These are phyloP conservation scores for Halocynthia roretzi DNA, from an alignment of 23 tunicate species.

Conservation along the genomic window DNA sequence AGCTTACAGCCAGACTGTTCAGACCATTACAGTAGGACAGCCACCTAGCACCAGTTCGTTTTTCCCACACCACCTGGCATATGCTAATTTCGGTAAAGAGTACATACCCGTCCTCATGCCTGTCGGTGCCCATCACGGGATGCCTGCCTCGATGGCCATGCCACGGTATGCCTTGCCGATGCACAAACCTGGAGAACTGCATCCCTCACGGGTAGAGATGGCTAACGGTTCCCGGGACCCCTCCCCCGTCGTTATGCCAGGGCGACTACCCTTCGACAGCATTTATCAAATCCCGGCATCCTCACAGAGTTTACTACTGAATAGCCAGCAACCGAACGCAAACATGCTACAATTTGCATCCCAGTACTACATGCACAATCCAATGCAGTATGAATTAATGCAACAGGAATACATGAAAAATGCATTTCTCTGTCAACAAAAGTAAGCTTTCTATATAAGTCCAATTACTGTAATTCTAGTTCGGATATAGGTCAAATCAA, in stretches of 20 bases:
- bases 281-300: not conserved
- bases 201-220: not conserved
- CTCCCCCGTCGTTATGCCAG: not conserved
- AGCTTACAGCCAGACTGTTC: too few species aligned
- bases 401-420: not conserved
- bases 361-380: conserved; percentile 4
- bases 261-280: not conserved
- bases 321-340: too few species aligned
- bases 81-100: too few species aligned
- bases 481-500: too few species aligned
- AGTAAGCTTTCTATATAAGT: not conserved
- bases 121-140: too few species aligned
- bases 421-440: conserved; percentile 3
- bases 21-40: too few species aligned
- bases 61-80: too few species aligned
- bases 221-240: not conserved
- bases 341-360: not conserved
- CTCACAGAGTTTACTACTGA: not conserved
- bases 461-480: not conserved
- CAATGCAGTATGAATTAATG: not conserved
- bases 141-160: not conserved
- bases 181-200: not conserved
- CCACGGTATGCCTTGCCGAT: not conserved
- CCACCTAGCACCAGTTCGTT: too few species aligned
- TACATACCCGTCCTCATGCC: too few species aligned